Conservation (phyloP, 2,888 invertebrate species). For the Ennomos quercinarius region DNA sequence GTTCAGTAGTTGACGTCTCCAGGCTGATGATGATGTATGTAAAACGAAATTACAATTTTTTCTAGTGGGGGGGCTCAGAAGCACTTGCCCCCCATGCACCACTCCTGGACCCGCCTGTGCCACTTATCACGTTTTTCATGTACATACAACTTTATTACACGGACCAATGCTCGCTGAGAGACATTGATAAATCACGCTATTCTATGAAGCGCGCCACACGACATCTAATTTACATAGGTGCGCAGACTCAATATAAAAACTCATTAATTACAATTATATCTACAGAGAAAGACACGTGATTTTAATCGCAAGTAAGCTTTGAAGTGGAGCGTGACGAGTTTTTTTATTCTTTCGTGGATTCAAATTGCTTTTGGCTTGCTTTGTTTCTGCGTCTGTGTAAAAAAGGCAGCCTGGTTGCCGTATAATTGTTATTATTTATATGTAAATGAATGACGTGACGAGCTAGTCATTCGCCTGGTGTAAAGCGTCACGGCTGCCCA, state of each 20-base stretch:
- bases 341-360: constrained; percentile 23
- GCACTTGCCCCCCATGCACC: no score
- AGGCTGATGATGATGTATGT: no score
- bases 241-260: constrained; percentile 55
- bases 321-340: constrained; percentile 39
- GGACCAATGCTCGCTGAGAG: not conserved
- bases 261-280: constrained; percentile 46
- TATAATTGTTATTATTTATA: no score
- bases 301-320: constrained; percentile 40
- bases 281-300: constrained; percentile 40
- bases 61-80: no score
- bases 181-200: constrained; percentile 19
- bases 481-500: no score
- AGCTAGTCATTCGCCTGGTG: no score
- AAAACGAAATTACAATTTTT: no score
- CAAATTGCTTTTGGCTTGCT: constrained; percentile 9
- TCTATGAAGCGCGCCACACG: constrained; percentile 40
- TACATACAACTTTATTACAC: no score
- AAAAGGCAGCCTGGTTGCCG: constrained; percentile 12
- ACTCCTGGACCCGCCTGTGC: no score
- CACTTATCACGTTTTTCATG: no score
- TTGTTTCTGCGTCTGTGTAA: constrained; percentile 19
- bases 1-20: no score
- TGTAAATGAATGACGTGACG: no score
- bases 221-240: constrained; percentile 46